Conservation (phyloP, 2,113 vertebrate species). For the Myxocyprinus asiaticus region DNA sequence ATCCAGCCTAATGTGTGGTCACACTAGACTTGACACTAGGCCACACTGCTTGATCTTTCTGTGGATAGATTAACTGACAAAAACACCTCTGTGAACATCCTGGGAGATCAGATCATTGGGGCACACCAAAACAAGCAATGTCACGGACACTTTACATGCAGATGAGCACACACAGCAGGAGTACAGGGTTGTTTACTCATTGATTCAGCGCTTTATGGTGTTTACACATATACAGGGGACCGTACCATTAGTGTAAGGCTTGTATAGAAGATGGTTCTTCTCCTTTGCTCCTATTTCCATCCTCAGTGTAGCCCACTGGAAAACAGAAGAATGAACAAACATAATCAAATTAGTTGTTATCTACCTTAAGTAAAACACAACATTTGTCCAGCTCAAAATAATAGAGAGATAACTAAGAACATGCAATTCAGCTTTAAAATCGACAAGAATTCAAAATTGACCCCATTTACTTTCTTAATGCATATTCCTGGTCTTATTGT, state of each 20-base stretch:
- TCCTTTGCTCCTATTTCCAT: conserved; percentile 95
- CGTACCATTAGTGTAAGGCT: conserved; percentile 89
- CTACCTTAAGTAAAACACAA: background rate
- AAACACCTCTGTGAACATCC: background rate
- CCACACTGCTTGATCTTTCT: background rate
- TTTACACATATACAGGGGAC: conserved; percentile 25
- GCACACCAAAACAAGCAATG: conserved; percentile 35
- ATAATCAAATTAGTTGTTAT: background rate
- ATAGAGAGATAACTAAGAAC: no score
- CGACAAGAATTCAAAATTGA: no score
- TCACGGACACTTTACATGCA: background rate
- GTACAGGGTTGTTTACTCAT: background rate
- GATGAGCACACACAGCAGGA: background rate
- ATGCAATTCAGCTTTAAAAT: no score
- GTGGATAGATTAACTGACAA: background rate
- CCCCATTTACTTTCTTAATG: no score
- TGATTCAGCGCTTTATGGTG: background rate
- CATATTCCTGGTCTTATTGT: no score
- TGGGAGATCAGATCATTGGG: background rate
- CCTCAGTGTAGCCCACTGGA: conserved; percentile 91
- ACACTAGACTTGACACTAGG: no score
- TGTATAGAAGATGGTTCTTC: conserved; percentile 89
- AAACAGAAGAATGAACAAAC: conserved; percentile 46
- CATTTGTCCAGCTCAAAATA: no score
- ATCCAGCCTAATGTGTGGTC: no score